Percentiles rank a stretch among this genome's conserved stretches.
Evolutionary conservation across 1,140 invertebrate species (phyloP).

Genomic region (Scaptomyza montana): DNA sequence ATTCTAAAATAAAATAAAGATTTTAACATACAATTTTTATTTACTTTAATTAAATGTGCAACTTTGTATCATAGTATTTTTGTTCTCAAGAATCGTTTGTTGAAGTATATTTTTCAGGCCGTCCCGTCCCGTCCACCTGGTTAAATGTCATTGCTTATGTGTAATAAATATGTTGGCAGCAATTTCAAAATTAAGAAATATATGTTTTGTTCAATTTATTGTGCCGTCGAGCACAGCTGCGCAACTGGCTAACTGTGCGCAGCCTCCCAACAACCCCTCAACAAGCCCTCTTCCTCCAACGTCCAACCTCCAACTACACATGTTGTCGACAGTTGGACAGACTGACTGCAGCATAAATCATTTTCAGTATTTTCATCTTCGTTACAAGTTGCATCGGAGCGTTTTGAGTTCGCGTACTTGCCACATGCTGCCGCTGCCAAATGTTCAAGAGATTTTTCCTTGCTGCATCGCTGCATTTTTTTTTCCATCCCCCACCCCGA

Average conservation of each 20-base stretch:
- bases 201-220: constrained; percentile 61
- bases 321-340: constrained; percentile 49
- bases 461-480: constrained; percentile 1
- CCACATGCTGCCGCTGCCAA: constrained; percentile 68
- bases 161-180: constrained; percentile 74
- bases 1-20: too few species aligned
- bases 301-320: constrained; percentile 19
- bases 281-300: too few species aligned
- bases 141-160: constrained; percentile 28
- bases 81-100: background rate
- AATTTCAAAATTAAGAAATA: constrained; percentile 59
- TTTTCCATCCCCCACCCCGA: too few species aligned
- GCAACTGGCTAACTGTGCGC: constrained; percentile 51
- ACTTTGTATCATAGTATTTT: too few species aligned
- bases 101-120: background rate
- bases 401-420: constrained; percentile 67
- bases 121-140: background rate
- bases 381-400: constrained; percentile 68
- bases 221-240: constrained; percentile 30
- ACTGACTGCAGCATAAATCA: constrained; percentile 50
- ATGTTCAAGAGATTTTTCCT: constrained; percentile 53
- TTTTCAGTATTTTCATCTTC: constrained; percentile 30
- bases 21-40: too few species aligned
- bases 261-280: too few species aligned
- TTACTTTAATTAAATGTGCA: too few species aligned